Base-by-base conservation (phyloP, 2,113 vertebrate genomes). In the Silurus meridionalis region DNA sequence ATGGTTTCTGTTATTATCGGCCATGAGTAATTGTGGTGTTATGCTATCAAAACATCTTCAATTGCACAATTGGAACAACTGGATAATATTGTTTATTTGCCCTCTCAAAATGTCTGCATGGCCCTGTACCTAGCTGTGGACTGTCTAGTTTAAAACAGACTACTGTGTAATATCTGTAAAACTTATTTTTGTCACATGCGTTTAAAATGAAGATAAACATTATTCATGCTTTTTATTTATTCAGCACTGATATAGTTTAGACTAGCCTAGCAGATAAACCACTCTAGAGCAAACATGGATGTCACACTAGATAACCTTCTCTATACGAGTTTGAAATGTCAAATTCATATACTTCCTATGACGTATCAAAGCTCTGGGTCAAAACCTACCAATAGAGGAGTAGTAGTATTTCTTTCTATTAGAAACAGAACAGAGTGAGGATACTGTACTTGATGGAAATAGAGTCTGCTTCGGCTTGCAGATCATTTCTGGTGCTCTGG, bases 401-500 rank as follows among this genome's bases (percentile, higher is more conserved):
- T 5, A 66, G n/a, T 6, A 15, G 10, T 9, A 10, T 6, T 67
- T 1, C 28, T 37, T 21, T 4, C 2, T 1, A 50, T 72, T 48
- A 72, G 10, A 28, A 66, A 66, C 37, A 10, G 1, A 81, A 78
- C 17, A 10, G 55, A 77, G 63, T 11, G 37, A 14, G 25, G 53
- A 46, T 4, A 82, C 53, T 69, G 48, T 93, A 95, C 94, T 90
- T 94, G 63, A 90, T 90, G 5, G 88, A 84, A 0, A 87, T 86
- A 3, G 57, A 48, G 84, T 53, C 89, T 83, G 89, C 48, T 46
- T 87, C 7, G 15, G 89, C 53, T 17, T 86, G 87, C 80, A 87
- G 91, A 11, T 92, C 90, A 3, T 91, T 92, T 79, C 91, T 95
- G 0, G 2, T 52, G 50, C 87, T 87, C n/a, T 95, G 88, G 87